These are phyloP conservation scores for Dolichomitus sp. DNA, from an alignment of 2,888 invertebrate genomes.

Conservation along the genomic window DNA sequence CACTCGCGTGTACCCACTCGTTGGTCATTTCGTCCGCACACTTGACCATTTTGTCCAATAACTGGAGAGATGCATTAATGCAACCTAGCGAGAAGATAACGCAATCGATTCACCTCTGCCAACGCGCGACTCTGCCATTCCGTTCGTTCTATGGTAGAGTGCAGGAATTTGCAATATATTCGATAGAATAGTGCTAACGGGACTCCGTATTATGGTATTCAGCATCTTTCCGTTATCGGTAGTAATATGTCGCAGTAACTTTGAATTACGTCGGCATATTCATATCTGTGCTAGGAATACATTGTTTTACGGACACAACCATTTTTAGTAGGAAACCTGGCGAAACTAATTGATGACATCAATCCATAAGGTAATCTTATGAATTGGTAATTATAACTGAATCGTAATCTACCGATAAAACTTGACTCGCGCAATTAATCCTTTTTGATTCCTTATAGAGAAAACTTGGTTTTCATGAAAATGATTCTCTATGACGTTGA, in stretches of 20 bases:
- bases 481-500: not conserved
- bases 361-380: too few relatives aligned
- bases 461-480: too few relatives aligned
- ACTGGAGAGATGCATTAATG: constrained; percentile 80
- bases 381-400: too few relatives aligned
- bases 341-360: too few relatives aligned
- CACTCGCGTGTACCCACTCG: constrained; percentile 15
- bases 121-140: constrained; percentile 36
- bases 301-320: too few relatives aligned
- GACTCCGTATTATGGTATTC: too few relatives aligned
- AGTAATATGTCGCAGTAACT: not conserved
- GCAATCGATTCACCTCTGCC: constrained; percentile 69
- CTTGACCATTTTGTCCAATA: constrained; percentile 81
- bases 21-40: constrained; percentile 56
- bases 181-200: not conserved
- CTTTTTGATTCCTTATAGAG: too few relatives aligned
- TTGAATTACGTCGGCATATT: not conserved
- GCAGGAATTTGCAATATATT: constrained; percentile 40
- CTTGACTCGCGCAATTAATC: too few relatives aligned
- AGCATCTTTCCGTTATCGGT: not conserved
- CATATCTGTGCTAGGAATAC: not conserved
- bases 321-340: too few relatives aligned
- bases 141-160: constrained; percentile 44
- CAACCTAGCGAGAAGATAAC: constrained; percentile 82
- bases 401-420: too few relatives aligned